phyloP scores from a whole-genome alignment of 2,797 vertebrate species.

The Malurus splendens region DNA sequence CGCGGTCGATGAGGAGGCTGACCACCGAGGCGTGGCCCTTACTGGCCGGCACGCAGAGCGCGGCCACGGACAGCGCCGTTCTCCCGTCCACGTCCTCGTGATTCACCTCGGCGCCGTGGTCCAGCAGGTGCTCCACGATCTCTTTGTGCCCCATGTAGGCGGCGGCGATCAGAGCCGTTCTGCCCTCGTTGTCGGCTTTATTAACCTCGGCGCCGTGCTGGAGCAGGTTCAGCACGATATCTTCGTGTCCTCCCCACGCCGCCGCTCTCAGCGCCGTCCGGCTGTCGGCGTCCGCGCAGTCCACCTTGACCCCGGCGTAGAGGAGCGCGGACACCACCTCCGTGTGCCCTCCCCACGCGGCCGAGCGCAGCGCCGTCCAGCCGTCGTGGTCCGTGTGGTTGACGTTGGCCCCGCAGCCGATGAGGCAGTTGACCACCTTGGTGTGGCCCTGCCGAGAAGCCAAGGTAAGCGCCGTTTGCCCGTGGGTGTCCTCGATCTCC shows the following conservation, averaged over 20 bases:
- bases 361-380: conserved; percentile 93
- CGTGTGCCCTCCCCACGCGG: conserved; percentile 95
- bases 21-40: conserved; percentile 95
- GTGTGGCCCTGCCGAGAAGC: conserved; percentile 95
- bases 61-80: conserved; percentile 92
- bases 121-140: conserved; percentile 94
- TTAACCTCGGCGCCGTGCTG: conserved; percentile 96
- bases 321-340: conserved; percentile 97
- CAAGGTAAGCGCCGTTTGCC: conserved; percentile 93
- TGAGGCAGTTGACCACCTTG: conserved; percentile 94
- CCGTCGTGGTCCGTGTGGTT: conserved; percentile 96
- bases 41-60: conserved; percentile 94
- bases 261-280: conserved; percentile 93
- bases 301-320: conserved; percentile 93
- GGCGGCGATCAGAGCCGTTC: conserved; percentile 93
- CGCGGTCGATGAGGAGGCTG: conserved; percentile 91
- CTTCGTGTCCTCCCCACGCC: conserved; percentile 97
- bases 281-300: conserved; percentile 93
- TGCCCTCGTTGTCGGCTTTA: conserved; percentile 94
- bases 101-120: conserved; percentile 92
- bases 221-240: conserved; percentile 93
- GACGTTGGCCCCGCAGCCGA: conserved; percentile 90
- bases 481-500: conserved; percentile 89
- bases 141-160: conserved; percentile 98
- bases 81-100: conserved; percentile 95